phyloP scores from a whole-genome alignment of 1,140 invertebrate genomes.

The Orius laevigatus region DNA sequence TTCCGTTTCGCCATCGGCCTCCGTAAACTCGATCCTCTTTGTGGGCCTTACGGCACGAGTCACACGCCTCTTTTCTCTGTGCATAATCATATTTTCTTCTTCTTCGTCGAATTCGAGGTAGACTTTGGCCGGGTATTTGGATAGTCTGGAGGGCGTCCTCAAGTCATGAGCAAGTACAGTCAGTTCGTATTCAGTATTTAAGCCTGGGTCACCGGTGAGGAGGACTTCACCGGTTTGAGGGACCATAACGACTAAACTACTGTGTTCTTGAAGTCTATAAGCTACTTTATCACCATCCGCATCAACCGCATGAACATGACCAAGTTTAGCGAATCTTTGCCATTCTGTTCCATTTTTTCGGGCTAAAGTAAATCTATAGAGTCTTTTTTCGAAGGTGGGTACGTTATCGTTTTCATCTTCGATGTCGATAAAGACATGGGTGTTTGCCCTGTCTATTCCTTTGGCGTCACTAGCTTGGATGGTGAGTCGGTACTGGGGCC shows the following conservation, averaged over 20 bases:
- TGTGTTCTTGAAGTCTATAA: conserved; percentile 61
- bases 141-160: conserved; percentile 42
- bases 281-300: conserved; percentile 74
- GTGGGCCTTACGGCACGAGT: conserved; percentile 77
- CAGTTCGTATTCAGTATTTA: conserved; percentile 45
- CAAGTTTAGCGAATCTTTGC: conserved; percentile 54
- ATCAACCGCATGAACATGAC: conserved; percentile 64
- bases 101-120: conserved; percentile 51
- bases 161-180: conserved; percentile 68
- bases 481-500: conserved; percentile 47
- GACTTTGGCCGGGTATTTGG: conserved; percentile 51
- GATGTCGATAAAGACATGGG: conserved; percentile 53
- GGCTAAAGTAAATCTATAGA: conserved; percentile 60
- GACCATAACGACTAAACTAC: conserved; percentile 65
- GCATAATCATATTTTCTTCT: conserved; percentile 33
- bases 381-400: conserved; percentile 56
- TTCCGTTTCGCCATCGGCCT: conserved; percentile 75
- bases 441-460: conserved; percentile 52
- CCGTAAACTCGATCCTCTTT: conserved; percentile 80
- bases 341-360: conserved; percentile 27
- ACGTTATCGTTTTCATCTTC: conserved; percentile 81
- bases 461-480: conserved; percentile 57
- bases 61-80: conserved; percentile 58
- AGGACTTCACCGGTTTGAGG: conserved; percentile 82
- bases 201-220: conserved; percentile 54